Conservation (phyloP, 2,797 vertebrate genomes). For the Meriones psammophilus region DNA sequence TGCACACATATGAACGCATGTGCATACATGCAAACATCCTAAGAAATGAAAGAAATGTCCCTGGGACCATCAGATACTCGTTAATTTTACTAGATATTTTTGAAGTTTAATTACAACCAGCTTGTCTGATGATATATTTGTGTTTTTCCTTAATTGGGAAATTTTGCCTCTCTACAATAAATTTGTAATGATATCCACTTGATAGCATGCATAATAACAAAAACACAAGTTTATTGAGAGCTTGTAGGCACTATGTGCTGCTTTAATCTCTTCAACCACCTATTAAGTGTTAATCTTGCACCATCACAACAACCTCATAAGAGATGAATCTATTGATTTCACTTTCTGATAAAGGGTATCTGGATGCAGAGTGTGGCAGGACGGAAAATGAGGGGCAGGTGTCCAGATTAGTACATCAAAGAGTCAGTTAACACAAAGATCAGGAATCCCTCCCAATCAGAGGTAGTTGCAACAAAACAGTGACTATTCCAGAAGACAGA, state of each 20-base stretch:
- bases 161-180: conserved; percentile 34
- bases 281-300: not conserved
- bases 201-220: not conserved
- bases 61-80: not conserved
- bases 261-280: not conserved
- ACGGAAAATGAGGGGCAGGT: not conserved
- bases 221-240: conserved; percentile 25
- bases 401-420: not conserved
- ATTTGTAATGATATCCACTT: not conserved
- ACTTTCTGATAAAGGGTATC: not conserved
- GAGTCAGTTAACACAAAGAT: not conserved
- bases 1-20: not conserved
- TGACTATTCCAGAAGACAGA: not conserved
- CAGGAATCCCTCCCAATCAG: not conserved
- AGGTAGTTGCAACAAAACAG: not conserved
- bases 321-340: not conserved
- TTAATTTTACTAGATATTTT: conserved; percentile 20
- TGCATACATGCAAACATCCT: not conserved
- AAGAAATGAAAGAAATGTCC: conserved; percentile 14
- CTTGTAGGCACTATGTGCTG: not conserved
- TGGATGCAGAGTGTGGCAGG: not conserved
- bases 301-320: not conserved
- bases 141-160: conserved; percentile 52
- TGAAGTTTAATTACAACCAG: conserved; percentile 27
- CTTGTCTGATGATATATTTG: conserved; percentile 2